Conservation (phyloP, 2,113 vertebrate species). For the Thinocorus orbignyianus region DNA sequence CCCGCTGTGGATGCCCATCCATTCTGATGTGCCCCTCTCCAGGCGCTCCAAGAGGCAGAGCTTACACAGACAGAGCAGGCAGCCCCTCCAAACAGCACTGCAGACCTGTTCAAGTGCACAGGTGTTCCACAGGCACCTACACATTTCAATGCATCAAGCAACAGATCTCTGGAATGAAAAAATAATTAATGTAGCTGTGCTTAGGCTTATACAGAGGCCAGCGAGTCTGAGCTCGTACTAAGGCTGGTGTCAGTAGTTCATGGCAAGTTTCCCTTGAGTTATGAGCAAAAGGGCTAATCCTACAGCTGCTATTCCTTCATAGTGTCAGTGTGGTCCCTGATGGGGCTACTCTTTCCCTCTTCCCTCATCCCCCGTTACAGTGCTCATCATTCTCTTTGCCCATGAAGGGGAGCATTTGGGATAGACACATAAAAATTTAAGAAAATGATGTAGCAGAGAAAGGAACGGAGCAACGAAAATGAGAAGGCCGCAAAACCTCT, state of each 20-base stretch:
- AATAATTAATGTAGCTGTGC: neutral
- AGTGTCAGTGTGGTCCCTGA: neutral
- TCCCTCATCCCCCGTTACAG: neutral
- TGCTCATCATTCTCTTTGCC: neutral
- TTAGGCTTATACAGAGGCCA: neutral
- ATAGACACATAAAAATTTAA: neutral
- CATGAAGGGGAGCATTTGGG: neutral
- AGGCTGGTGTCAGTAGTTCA: neutral
- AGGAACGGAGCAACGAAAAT: neutral
- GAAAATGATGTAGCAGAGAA: neutral
- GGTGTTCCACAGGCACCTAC: neutral
- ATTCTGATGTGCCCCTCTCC: neutral
- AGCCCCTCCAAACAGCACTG: neutral
- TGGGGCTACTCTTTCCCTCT: neutral
- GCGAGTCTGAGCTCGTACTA: neutral
- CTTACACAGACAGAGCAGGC: neutral
- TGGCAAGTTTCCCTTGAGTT: neutral
- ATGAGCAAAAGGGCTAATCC: neutral
- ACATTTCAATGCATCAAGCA: neutral
- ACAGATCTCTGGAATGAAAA: neutral
- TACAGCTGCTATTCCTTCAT: neutral
- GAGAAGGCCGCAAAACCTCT: neutral
- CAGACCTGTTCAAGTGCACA: rapidly evolving
- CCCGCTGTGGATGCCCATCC: neutral
- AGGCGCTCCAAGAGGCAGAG: neutral